These are phyloP conservation scores for Hydrocynus forskahlii DNA, from an alignment of 2,797 vertebrate species.

Conservation along the genomic window DNA sequence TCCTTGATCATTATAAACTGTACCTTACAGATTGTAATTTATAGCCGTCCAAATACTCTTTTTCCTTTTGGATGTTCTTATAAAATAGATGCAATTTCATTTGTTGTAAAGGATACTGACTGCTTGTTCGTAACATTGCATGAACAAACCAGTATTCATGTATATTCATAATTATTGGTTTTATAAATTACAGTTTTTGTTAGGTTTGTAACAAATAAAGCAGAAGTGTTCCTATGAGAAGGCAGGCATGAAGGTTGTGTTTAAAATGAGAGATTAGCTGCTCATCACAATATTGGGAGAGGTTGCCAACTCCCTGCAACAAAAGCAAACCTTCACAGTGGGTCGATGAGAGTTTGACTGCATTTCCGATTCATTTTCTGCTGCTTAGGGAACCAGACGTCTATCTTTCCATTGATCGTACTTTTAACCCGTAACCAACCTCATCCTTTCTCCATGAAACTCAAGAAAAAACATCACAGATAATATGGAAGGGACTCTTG, in stretches of 20 bases:
- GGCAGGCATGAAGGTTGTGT: constrained; percentile 77
- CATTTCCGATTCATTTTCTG: constrained; percentile 98
- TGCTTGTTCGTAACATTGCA: too few relatives aligned
- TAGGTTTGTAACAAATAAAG: constrained; percentile 60
- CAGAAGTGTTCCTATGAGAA: constrained; percentile 66
- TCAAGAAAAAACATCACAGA: constrained; percentile 85
- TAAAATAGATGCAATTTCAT: not conserved
- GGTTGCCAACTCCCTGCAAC: constrained; percentile 95
- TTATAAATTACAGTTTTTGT: not conserved
- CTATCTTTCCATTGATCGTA: constrained; percentile 95
- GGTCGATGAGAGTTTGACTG: constrained; percentile 99
- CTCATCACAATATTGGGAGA: constrained; percentile 93
- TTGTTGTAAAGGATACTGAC: too few relatives aligned
- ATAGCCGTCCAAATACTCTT: not conserved
- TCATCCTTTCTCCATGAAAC: constrained; percentile 87
- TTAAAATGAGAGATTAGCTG: constrained; percentile 95
- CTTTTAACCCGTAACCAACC: constrained; percentile 97
- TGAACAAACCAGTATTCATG: not conserved
- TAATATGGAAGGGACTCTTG: constrained; percentile 88
- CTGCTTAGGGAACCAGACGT: constrained; percentile 85
- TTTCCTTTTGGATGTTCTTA: not conserved
- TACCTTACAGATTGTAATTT: not conserved
- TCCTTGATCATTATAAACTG: not conserved
- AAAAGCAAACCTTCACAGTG: constrained; percentile 89
- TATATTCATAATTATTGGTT: constrained; percentile 19